These are phyloP conservation scores for Mionectes olivaceus DNA, from an alignment of 2,797 vertebrate species.

Conservation along the genomic window DNA sequence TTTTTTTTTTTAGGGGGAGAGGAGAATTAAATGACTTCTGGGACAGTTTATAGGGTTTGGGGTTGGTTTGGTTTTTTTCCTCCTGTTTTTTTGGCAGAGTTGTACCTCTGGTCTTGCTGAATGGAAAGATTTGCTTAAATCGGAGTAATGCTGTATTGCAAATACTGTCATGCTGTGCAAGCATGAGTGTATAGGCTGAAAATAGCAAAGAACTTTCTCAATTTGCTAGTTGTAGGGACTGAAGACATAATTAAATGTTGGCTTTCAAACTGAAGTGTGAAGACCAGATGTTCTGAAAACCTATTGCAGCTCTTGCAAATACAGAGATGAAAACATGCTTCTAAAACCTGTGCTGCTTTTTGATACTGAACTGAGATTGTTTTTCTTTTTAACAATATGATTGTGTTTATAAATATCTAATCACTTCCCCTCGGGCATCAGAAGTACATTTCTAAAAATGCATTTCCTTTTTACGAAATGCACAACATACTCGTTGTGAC, in stretches of 20 bases:
- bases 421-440: background rate
- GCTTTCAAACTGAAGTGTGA: background rate
- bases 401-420: conserved; percentile 4
- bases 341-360: background rate
- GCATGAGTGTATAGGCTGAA: conserved; percentile 5
- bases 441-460: background rate
- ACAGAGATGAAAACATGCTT: accelerated
- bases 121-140: conserved; percentile 51
- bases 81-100: background rate
- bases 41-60: background rate
- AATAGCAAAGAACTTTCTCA: conserved; percentile 40
- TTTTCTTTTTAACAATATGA: background rate
- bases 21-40: background rate
- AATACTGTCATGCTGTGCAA: background rate
- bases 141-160: background rate
- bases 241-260: background rate
- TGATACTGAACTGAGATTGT: background rate
- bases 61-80: background rate
- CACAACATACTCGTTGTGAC: background rate
- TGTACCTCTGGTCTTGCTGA: background rate
- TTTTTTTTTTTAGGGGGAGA: background rate
- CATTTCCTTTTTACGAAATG: background rate
- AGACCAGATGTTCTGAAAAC: background rate
- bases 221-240: background rate
- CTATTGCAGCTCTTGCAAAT: background rate